Base-by-base conservation (phyloP, 2,888 invertebrate species). In the Lysandra bellargus region DNA sequence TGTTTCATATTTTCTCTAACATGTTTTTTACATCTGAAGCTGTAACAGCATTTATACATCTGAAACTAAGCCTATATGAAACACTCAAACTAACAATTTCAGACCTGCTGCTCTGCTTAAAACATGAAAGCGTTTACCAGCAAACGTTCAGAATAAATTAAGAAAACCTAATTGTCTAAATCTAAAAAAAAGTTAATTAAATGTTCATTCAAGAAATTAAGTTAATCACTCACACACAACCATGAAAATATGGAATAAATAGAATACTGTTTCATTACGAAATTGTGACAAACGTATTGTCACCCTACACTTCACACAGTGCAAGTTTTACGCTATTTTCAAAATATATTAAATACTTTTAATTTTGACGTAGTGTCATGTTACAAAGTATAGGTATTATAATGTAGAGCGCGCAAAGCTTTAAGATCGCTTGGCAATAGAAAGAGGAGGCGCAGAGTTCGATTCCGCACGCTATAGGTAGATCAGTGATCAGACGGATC, bases 171-270 rank as follows among this genome's bases (percentile, higher is more conserved):
- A 33, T 37, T 37, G 33, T 33, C 69, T 69, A 69, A 69, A 69
- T 17, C 69, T 69, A 69, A 69, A 69, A 12, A 69, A 69, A 37
- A 4, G 30, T 69, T 69, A 37, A 69, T 33, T 30, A 23, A 69
- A 69, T 33, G 33, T 69, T 64, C 69, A 69, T 37, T 37, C 69
- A 14, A 69, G 14, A 69, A 64, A 64, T 30, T 64, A 37, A 69
- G 33, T 69, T 69, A 37, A 33, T 69, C 69, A 69, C 69, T 69
- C 69, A 69, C 69, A 69, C 69, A 69, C 69, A 69, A 69, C 69
- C 69, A 69, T 14, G 69, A 69, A 69, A 69, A 33, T 69, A 69
- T 69, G 69, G 69, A 69, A 69, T 69, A 69, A 69, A 69, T 69
- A 69, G 69, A 69, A 69, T 69, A 69, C 69, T 69, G 69, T 37